Conservation (phyloP, 35 echinoderm and acorn worm genomes). For the Patiria miniata region DNA sequence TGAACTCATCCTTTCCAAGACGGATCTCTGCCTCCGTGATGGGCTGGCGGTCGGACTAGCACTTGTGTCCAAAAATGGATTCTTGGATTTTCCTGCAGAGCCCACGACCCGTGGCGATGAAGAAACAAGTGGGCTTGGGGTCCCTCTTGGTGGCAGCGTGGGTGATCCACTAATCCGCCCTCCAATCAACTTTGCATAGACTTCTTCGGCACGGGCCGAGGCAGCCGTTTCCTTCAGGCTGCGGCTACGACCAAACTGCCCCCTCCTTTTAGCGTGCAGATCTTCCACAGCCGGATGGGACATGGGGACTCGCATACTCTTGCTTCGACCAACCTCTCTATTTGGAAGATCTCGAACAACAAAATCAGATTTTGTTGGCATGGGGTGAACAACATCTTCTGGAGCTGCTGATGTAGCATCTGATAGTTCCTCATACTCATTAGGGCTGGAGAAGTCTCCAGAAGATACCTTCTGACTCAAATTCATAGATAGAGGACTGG, state of each 20-base stretch:
- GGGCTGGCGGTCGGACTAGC: background rate
- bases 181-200: constrained; percentile 19
- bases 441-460: background rate
- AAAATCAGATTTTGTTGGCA: background rate
- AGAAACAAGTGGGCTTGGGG: background rate
- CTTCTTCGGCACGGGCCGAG: background rate
- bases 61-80: background rate
- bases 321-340: background rate
- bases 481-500: background rate
- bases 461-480: background rate
- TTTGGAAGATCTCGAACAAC: background rate
- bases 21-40: background rate
- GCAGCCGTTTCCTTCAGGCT: constrained; percentile 1
- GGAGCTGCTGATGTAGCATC: background rate
- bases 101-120: background rate
- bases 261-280: background rate
- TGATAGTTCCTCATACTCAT: constrained; percentile 5
- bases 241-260: constrained; percentile 16
- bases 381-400: background rate
- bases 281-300: background rate
- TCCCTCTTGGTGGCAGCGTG: background rate
- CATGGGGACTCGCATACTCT: background rate
- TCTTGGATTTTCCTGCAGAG: constrained; percentile 4
- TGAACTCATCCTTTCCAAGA: constrained; percentile 29
- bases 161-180: constrained; percentile 9